Base-by-base conservation (phyloP, 2,888 invertebrate genomes). In the Sminthurides aquaticus region DNA sequence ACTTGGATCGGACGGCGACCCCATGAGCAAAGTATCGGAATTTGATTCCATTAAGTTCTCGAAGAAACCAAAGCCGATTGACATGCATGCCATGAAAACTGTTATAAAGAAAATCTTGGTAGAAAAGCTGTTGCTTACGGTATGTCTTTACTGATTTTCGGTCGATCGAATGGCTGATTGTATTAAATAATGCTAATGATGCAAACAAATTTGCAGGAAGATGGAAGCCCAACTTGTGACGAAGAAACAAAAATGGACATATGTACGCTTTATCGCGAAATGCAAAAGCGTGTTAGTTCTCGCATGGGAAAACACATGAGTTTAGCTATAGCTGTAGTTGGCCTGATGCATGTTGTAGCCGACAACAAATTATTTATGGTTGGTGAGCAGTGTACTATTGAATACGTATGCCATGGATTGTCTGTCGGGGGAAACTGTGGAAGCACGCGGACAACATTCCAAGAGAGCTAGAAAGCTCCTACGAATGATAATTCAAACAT, bases 261-360 rank as follows among this genome's bases (percentile, higher is more conserved):
- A 25, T 43, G 67, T 2, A 11, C 60, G 0, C 28, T 74, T 3
- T 48, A 70, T n/a, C 22, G 61, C 8, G 49, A 67, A 25, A 62
- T 71, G n/a, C 27, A 66, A n/a, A 49, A 58, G 28, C 60, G 57
- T 2, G 62, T 68, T 0, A 67, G 62, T 25, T 11, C 26, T 1
- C 58, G 61, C n/a, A 69, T 66, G 20, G 62, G 61, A 8, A 68
- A 69, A 26, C 62, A 70, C 25, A 57, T 74, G 62, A 66, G 68
- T 1, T 65, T 71, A 20, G 59, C 71, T 0, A 70, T 74, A 15
- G 63, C 70, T 49, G 60, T 70, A 3, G 72, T 74, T 3, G 74
- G 70, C 0, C 56, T 74, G 5, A 67, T 74, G 66, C 74, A 74
- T 52, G 72, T 74, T 28, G 69, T 74, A 5, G 72, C 67, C 2